Evolutionary conservation across 2,888 invertebrate species (phyloP).

Genomic region (Phoenoteleia sp.): DNA sequence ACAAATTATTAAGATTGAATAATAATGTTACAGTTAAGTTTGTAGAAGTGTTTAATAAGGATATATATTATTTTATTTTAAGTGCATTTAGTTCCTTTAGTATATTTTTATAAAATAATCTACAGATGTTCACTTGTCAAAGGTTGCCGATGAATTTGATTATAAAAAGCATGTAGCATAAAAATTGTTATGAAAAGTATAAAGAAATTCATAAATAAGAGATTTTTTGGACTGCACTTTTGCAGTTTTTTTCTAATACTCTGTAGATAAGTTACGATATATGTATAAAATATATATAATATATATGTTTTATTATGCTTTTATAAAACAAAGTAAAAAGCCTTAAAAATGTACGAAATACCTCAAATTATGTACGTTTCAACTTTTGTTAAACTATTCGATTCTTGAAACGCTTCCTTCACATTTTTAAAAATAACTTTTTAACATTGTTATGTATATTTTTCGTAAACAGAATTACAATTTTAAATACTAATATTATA

Average conservation of each 20-base stretch:
- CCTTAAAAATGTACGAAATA: slow-evolving; percentile 47
- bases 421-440: background rate
- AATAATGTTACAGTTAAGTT: background rate
- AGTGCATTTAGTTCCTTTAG: background rate
- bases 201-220: slow-evolving; percentile 25
- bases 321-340: slow-evolving; percentile 46
- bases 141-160: slow-evolving; percentile 20
- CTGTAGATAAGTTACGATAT: slow-evolving; percentile 74
- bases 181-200: slow-evolving; percentile 3
- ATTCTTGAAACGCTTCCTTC: background rate
- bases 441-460: background rate
- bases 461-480: background rate
- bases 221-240: slow-evolving; percentile 32
- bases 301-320: slow-evolving; percentile 53
- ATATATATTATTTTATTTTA: background rate
- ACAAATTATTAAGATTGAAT: background rate
- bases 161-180: slow-evolving; percentile 11
- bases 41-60: background rate
- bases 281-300: slow-evolving; percentile 62
- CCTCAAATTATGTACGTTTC: slow-evolving; percentile 18
- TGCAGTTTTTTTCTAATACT: slow-evolving; percentile 70
- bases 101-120: background rate
- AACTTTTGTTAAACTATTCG: slow-evolving; percentile 4
- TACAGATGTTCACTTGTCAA: slow-evolving; percentile 19
- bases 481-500: too few species aligned